Conservation (phyloP, 2,113 vertebrate species). For the Elachura formosa region DNA sequence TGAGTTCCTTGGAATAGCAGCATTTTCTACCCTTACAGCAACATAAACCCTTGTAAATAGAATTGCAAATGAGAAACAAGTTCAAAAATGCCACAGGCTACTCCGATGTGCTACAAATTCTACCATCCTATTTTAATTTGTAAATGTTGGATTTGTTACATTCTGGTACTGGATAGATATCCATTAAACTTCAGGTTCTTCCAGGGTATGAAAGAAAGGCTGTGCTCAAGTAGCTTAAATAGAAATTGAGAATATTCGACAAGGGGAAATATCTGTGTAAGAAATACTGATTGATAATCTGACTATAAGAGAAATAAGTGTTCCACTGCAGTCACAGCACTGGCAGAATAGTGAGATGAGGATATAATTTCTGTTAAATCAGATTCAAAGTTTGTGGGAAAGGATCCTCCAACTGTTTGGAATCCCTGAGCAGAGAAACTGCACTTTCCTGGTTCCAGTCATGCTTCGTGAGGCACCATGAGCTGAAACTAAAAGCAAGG, state of each 20-base stretch:
- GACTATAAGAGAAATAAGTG: neutral
- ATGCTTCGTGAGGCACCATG: neutral
- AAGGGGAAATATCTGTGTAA: fast-evolving
- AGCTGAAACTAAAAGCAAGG: neutral
- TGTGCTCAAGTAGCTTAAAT: neutral
- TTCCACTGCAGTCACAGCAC: neutral
- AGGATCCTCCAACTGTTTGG: neutral
- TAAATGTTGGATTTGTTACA: neutral
- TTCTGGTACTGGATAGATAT: neutral
- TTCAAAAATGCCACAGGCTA: neutral
- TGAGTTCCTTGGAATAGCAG: neutral
- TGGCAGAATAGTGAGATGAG: constrained; percentile 7
- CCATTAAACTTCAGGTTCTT: neutral
- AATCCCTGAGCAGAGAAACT: neutral
- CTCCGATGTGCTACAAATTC: neutral
- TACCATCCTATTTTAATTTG: neutral
- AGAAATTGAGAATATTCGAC: neutral
- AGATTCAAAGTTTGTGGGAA: neutral
- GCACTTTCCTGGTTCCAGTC: neutral
- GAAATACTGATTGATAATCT: neutral
- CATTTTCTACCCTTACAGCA: neutral
- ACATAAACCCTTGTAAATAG: neutral
- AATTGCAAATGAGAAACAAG: constrained; percentile 16
- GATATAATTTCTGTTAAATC: neutral
- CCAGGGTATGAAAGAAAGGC: neutral